Evolutionary conservation across 2,888 invertebrate species (phyloP).

Genomic region (Clanis bilineata): DNA sequence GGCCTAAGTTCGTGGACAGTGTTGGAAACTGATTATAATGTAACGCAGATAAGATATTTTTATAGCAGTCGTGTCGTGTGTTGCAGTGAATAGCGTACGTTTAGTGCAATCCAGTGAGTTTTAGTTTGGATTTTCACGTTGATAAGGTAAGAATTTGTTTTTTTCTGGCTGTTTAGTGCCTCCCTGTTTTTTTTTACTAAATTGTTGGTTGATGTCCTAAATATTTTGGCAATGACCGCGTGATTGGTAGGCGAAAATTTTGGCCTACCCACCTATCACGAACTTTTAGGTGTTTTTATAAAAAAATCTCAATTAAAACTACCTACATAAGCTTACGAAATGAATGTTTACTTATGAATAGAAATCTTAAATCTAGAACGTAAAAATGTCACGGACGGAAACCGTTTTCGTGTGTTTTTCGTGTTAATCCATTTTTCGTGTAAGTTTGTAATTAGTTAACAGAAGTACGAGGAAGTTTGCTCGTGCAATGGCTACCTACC

Average conservation of each 20-base stretch:
- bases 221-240: not conserved
- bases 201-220: not conserved
- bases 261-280: not conserved
- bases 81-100: conserved; percentile 54
- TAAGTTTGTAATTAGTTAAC: not conserved
- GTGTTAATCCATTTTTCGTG: not conserved
- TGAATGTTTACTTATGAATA: not conserved
- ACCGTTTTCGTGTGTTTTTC: not conserved
- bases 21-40: conserved; percentile 21
- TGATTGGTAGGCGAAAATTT: not conserved
- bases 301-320: not conserved
- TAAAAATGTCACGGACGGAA: not conserved
- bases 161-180: too few species aligned
- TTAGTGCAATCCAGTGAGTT: conserved; percentile 29
- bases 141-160: conserved; percentile 55
- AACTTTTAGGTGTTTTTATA: not conserved
- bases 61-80: conserved; percentile 67
- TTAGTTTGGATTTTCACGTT: conserved; percentile 67
- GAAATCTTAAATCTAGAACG: not conserved
- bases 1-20: conserved; percentile 25
- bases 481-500: conserved; percentile 6
- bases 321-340: not conserved
- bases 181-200: not conserved
- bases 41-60: conserved; percentile 21
- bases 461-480: not conserved